These are phyloP conservation scores for Bombyx huttoni DNA, from an alignment of 2,888 invertebrate species.

Conservation along the genomic window DNA sequence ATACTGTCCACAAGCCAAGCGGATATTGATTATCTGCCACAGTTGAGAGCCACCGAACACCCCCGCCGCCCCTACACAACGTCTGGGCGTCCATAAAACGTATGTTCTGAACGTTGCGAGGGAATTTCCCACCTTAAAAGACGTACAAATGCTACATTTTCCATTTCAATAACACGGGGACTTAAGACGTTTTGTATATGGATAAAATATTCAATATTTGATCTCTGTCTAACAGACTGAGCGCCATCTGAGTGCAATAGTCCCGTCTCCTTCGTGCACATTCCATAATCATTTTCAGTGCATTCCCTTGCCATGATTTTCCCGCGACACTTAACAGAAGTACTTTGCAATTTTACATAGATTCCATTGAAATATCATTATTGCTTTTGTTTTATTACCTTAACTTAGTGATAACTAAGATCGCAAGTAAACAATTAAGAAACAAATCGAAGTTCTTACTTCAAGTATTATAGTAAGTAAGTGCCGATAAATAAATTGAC, in stretches of 20 bases:
- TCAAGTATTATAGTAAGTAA: no score
- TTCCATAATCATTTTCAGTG: conserved; percentile 71
- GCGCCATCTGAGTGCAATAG: conserved; percentile 58
- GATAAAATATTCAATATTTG: conserved; percentile 64
- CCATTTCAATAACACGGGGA: conserved; percentile 14
- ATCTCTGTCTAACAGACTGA: conserved; percentile 71
- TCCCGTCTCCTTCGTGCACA: conserved; percentile 56
- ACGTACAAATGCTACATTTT: conserved; percentile 35
- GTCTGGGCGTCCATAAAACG: conserved; percentile 26
- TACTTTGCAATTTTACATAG: conserved; percentile 36
- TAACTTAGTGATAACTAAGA: no score
- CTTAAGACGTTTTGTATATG: conserved; percentile 36
- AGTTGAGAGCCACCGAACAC: conserved; percentile 65
- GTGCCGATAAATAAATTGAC: no score
- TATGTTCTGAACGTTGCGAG: conserved; percentile 21
- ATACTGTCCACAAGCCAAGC: conserved; percentile 74
- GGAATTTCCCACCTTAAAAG: conserved; percentile 37
- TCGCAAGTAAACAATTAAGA: no score
- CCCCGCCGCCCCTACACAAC: conserved; percentile 37
- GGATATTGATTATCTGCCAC: conserved; percentile 75
- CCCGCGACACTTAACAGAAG: conserved; percentile 45
- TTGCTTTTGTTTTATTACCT: no score
- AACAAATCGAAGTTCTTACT: no score
- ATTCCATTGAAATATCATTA: not conserved
- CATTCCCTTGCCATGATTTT: conserved; percentile 70